Conservation (phyloP, 2,113 vertebrate species). For the Heterotis niloticus region DNA sequence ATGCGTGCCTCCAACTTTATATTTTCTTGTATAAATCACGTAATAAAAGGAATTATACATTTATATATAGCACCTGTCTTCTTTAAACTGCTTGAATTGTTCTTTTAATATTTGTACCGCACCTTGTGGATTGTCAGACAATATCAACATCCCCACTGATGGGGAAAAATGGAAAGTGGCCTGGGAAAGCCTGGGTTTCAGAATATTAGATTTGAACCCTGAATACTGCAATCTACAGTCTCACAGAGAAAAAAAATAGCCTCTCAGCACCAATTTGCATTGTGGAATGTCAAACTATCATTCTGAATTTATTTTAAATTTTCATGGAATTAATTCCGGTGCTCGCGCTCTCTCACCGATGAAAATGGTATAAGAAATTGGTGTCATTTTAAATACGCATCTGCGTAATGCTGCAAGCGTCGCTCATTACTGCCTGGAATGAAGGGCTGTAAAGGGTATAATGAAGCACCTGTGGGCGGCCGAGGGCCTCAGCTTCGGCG, state of each 20-base stretch:
- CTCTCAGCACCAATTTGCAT: too few relatives aligned
- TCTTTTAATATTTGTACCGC: background rate
- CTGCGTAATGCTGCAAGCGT: background rate
- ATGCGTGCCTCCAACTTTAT: constrained; percentile 60
- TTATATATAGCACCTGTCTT: constrained; percentile 27
- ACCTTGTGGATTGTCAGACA: background rate
- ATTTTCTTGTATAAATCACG: constrained; percentile 50
- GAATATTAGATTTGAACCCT: too few relatives aligned
- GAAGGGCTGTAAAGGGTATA: constrained; percentile 21
- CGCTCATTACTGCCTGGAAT: constrained; percentile 6
- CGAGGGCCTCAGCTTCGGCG: background rate
- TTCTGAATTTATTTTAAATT: background rate
- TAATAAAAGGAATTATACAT: constrained; percentile 58
- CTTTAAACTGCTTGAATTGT: background rate
- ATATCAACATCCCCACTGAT: too few relatives aligned
- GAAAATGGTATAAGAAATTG: background rate
- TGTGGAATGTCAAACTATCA: background rate
- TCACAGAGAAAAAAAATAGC: too few relatives aligned
- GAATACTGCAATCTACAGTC: background rate
- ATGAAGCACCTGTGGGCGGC: constrained; percentile 23
- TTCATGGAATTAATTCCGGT: background rate
- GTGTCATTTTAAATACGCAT: background rate
- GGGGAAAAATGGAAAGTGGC: background rate
- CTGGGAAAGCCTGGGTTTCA: background rate
- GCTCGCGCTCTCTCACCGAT: background rate